A percentile compares a stretch with the other conserved stretches of the same genome.
Conservation (phyloP, 2,888 invertebrate genomes). For the Phytoseiulus persimilis region DNA sequence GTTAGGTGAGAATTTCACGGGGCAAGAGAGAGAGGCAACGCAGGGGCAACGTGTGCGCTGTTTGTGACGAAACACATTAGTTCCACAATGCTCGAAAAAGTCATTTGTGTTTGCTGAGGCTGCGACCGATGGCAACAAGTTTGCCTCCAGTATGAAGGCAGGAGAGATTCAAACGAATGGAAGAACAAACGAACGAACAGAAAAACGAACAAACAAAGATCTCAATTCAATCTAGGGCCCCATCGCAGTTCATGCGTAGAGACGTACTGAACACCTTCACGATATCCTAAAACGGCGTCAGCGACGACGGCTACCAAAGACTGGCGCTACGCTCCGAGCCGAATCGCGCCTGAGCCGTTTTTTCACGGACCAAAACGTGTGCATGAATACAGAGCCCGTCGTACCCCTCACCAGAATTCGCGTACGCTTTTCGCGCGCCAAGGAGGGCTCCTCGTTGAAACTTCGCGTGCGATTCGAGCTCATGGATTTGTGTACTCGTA, state of each 20-base stretch:
- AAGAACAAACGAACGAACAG: conserved; percentile 18
- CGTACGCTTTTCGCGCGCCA: not conserved
- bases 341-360: not conserved
- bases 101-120: not conserved
- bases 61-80: not conserved
- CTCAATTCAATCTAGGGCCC: conserved; percentile 10
- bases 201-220: conserved; percentile 27
- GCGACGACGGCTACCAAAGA: not conserved
- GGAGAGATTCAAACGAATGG: not conserved
- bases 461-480: no score
- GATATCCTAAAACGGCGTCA: not conserved
- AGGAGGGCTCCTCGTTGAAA: no score
- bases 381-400: not conserved
- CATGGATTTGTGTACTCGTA: no score
- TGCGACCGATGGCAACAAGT: not conserved
- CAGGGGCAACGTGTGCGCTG: not conserved
- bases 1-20: not conserved
- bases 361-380: not conserved
- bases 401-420: not conserved
- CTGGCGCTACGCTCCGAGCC: not conserved
- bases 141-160: not conserved
- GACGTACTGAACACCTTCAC: not conserved
- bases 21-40: not conserved
- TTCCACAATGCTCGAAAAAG: not conserved
- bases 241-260: conserved; percentile 5